Conservation (phyloP, 2,797 vertebrate species). For the Typhlichthys eigenmanni region DNA sequence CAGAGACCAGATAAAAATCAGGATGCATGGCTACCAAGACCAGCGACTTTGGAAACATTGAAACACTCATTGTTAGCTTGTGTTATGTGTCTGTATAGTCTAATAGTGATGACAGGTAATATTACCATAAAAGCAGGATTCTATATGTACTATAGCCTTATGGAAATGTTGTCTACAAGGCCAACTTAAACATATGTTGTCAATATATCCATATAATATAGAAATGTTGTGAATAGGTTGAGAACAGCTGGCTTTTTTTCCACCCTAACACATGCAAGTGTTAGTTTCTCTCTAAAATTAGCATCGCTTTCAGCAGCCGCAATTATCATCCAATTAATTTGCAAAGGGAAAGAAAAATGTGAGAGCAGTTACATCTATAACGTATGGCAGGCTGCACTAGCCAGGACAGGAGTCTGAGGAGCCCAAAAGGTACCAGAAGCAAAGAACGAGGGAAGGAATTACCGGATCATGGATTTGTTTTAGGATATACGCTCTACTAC, state of each 20-base stretch:
- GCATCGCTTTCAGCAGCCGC: constrained; percentile 17
- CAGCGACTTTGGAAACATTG: too few species aligned
- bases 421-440: constrained; percentile 20
- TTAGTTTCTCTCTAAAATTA: constrained; percentile 52
- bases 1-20: background rate
- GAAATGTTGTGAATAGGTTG: too few species aligned
- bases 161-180: too few species aligned
- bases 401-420: constrained; percentile 31
- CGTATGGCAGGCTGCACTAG: constrained; percentile 40
- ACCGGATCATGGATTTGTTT: too few species aligned
- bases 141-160: too few species aligned
- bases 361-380: constrained; percentile 57
- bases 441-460: background rate
- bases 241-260: background rate
- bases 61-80: too few species aligned
- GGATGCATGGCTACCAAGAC: background rate
- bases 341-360: constrained; percentile 40
- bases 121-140: too few species aligned
- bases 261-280: constrained; percentile 1
- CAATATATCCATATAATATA: too few species aligned
- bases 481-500: too few species aligned
- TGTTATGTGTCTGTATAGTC: too few species aligned
- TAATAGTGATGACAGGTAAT: too few species aligned
- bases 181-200: too few species aligned
- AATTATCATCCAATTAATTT: constrained; percentile 65